phyloP scores from a whole-genome alignment of 2,888 invertebrate species.

The Drosophila aldrichi region DNA sequence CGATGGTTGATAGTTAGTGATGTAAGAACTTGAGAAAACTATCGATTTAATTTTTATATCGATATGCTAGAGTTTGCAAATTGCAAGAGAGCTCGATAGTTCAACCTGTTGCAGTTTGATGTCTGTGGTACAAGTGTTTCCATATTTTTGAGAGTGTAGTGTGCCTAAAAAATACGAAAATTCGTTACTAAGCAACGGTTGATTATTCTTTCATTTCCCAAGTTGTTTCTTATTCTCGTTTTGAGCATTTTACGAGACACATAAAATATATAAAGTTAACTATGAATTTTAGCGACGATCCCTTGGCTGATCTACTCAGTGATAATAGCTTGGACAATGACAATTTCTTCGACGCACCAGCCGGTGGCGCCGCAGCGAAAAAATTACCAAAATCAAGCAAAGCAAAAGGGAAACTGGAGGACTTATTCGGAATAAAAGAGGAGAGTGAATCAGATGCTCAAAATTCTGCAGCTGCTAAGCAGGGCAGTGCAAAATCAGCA shows the following conservation, averaged over 20 bases:
- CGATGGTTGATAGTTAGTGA: conserved; percentile 18
- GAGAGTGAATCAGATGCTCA: conserved; percentile 67
- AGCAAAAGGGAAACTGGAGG: conserved; percentile 79
- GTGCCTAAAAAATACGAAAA: conserved; percentile 10
- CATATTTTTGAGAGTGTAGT: conserved; percentile 1
- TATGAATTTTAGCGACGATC: conserved; percentile 88
- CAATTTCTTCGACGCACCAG: conserved; percentile 88
- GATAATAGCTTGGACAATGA: conserved; percentile 90
- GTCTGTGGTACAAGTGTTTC: conserved; percentile 14
- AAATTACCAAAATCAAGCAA: conserved; percentile 49
- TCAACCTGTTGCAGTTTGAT: conserved; percentile 31
- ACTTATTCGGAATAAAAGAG: conserved; percentile 84
- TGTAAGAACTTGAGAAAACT: neutral
- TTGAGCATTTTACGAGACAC: neutral
- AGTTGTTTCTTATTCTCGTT: neutral
- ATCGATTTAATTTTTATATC: conserved; percentile 1
- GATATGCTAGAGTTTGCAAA: neutral
- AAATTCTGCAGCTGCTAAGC: conserved; percentile 18
- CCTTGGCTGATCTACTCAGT: conserved; percentile 88
- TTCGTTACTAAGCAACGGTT: conserved; percentile 64
- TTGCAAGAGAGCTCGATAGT: neutral
- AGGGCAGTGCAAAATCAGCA: conserved; percentile 17
- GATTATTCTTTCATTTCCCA: conserved; percentile 14
- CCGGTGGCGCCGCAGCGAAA: conserved; percentile 34
- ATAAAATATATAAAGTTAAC: neutral